Evolutionary conservation across 2,888 invertebrate species (phyloP), one percentile per base, ranked within the genome.

Genomic region (Polia nebulosa): DNA sequence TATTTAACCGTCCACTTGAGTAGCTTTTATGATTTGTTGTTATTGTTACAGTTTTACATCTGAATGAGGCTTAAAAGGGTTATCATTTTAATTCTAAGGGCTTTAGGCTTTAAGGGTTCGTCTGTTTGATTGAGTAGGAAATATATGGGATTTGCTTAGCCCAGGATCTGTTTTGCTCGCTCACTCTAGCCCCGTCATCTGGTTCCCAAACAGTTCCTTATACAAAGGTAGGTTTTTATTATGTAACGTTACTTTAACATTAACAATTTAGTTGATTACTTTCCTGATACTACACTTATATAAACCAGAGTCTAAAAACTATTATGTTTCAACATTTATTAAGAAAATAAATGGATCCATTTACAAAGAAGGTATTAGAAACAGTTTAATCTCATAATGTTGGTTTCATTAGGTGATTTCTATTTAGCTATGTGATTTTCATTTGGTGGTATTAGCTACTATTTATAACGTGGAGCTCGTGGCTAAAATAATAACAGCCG

Each of bases 11-110:
- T 83, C 82, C 86, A 86, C 82, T 78, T 72, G 85, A 84, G 85
- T 84, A 85, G 81, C 79, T 85, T 94, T 94, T 94, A 94, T 91
- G 93, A 91, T 94, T 93, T 93, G 92, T 94, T 94, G 89, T 93
- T 93, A 92, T 93, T 92, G 88, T 90, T 87, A 86, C 89, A 88
- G 85, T 87, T 91, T 90, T 89, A 88, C 87, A 89, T 91, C 88
- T 85, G 80, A 85, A 87, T 81, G 82, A 72, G 78, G 78, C 81
- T 85, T 87, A 74, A 78, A 72, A 80, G 81, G 68, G 76, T 81
- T 85, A 82, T 80, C 80, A 78, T 81, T 78, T 79, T 68, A 68
- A 80, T 81, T 83, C 78, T 79, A 75, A 72, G 65, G 49, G 51
- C 60, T 64, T 25, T 67, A n/a, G n/a, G n/a, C n/a, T n/a, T n/a